Evolutionary conservation across 2,888 invertebrate genomes (phyloP), one percentile per base, ranked within the genome.

Genomic region (Bombylius discolor): DNA sequence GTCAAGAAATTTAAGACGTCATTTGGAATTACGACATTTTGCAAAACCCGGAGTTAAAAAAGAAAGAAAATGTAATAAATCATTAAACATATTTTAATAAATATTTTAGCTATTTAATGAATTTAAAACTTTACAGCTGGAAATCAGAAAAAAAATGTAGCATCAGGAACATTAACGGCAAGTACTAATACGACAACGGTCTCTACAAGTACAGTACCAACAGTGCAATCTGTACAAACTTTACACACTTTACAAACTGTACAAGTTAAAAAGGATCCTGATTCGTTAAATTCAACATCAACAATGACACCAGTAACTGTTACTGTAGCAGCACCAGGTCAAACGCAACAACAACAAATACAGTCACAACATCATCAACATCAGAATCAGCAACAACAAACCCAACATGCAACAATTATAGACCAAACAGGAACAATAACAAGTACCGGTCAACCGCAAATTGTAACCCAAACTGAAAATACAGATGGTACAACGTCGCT

Each of bases 1-100:
- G 66, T 80, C 81, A 6, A 73, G 81, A 56, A 81, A 81, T 65
- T 67, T 81, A 56, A 73, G 80, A 36, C 76, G 81, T 61, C 81
- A 81, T 65, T 70, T 81, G 56, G 78, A 74, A 64, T 64, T 74
- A 53, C 65, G 74, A 62, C 74, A 74, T 66, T 74, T 74, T 58
- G 73, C 74, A 56, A 74, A 74, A 62, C 74, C 73, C 13, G 72
- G 72, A 56, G 67, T 71, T 33, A 74, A 74, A 62, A 75, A 74
- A 63, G 72, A 74, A 56, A 68, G 71, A 65, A 74, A 74, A 68
- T 66, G 75, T 71, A 68, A 64, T 47, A 5, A 48, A 23, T 36
- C 7, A n/a, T 13, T 7, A n/a, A 32, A 47, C 12, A 23, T 44
- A 4, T 7, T 48, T 9, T 39, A 39, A 32, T 6, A 42, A 13